Conservation (phyloP, 2,797 vertebrate genomes). For the Microcaecilia unicolor region DNA sequence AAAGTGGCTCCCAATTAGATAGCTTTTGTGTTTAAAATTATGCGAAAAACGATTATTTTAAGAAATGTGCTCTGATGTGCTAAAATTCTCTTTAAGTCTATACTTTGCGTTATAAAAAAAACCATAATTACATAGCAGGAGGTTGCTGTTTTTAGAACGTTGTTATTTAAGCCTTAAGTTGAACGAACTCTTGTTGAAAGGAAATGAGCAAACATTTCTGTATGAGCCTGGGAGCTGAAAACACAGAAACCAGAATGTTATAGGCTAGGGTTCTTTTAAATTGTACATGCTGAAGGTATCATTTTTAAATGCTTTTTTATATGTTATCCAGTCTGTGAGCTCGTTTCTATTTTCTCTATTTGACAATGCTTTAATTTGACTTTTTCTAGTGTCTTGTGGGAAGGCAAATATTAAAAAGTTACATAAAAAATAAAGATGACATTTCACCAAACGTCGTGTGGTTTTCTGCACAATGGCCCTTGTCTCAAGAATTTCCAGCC, state of each 20-base stretch:
- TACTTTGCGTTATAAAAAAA: no score
- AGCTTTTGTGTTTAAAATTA: conserved; percentile 1
- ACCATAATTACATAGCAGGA: no score
- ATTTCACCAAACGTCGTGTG: conserved; percentile 18
- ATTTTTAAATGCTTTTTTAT: no score
- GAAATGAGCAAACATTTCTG: conserved; percentile 5
- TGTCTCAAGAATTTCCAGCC: no score
- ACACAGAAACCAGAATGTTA: neutral
- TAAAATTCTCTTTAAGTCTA: no score
- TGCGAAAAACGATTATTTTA: conserved; percentile 3
- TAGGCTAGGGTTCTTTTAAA: conserved; percentile 3
- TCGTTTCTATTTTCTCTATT: no score
- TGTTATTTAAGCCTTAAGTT: conserved; percentile 8
- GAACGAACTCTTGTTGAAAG: neutral
- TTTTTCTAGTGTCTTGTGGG: conserved; percentile 30
- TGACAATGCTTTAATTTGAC: conserved; percentile 25
- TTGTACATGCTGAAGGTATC: conserved; percentile 1
- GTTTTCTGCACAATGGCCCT: conserved; percentile 27
- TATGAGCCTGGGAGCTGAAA: conserved; percentile 1
- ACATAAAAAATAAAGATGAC: no score
- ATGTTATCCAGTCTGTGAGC: no score
- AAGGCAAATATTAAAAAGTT: conserved; percentile 27
- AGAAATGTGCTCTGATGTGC: neutral
- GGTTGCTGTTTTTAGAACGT: no score
- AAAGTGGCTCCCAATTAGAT: conserved; percentile 7